Conservation (phyloP, 1,140 invertebrate genomes). For the Ceratoteleas bidentatus region DNA sequence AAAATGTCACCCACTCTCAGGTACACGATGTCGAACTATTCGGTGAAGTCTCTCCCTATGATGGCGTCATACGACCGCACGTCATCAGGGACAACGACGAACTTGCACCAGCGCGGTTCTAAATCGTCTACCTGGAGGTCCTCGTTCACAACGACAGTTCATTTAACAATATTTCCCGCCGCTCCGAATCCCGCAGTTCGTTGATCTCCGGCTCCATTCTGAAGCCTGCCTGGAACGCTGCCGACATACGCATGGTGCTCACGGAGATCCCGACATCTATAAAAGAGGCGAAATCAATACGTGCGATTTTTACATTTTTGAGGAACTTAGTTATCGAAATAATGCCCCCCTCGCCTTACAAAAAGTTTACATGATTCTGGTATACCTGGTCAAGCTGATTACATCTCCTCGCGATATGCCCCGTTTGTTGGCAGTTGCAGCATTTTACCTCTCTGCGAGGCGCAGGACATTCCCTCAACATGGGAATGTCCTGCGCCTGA, state of each 20-base stretch:
- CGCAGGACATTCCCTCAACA: background rate
- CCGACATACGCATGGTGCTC: background rate
- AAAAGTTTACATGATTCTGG: background rate
- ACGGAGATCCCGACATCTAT: background rate
- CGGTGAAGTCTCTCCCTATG: constrained; percentile 21
- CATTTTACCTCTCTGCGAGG: background rate
- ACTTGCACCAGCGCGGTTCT: background rate
- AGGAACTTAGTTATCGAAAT: background rate
- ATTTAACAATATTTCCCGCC: background rate
- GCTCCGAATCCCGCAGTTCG: background rate
- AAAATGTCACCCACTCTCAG: constrained; percentile 7
- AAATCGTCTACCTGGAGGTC: no score
- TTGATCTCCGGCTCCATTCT: background rate
- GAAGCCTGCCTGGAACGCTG: background rate
- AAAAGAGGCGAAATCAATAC: background rate
- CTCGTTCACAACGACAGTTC: no score
- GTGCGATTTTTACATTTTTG: background rate
- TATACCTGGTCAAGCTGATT: background rate
- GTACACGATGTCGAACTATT: constrained; percentile 5
- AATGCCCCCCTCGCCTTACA: background rate
- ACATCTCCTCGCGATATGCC: background rate
- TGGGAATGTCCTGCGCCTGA: background rate
- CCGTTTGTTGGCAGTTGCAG: background rate
- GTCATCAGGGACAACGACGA: constrained; percentile 24
- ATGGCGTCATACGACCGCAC: constrained; percentile 8